These are phyloP conservation scores for Ophioninae sp. DNA, from an alignment of 2,888 invertebrate genomes.

Conservation along the genomic window DNA sequence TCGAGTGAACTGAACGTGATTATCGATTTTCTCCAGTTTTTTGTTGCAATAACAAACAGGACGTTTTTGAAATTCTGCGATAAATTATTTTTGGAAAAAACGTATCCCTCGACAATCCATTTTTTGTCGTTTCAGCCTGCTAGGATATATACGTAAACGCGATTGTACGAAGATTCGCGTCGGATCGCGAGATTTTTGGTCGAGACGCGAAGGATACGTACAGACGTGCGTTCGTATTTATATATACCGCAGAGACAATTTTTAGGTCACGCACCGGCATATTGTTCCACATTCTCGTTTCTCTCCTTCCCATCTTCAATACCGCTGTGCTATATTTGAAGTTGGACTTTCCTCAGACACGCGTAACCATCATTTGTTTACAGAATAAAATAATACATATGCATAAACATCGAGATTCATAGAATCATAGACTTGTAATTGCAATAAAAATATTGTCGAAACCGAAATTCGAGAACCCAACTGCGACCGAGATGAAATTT, in stretches of 20 bases:
- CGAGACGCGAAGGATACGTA: conserved; percentile 13
- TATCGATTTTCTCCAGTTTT: no score
- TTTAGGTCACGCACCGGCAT: conserved; percentile 70
- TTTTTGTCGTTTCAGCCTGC: conserved; percentile 7
- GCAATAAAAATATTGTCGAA: no score
- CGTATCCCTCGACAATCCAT: conserved; percentile 31
- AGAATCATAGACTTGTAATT: no score
- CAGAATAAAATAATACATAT: no score
- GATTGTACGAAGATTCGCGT: conserved; percentile 11
- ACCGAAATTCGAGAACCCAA: no score
- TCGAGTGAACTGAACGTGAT: no score
- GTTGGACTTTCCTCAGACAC: conserved; percentile 29
- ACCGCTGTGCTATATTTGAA: background rate
- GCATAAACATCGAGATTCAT: no score
- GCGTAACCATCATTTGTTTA: background rate
- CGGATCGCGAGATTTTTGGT: conserved; percentile 20
- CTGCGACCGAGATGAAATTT: no score
- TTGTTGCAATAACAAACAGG: no score
- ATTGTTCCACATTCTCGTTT: conserved; percentile 77
- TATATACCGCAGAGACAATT: conserved; percentile 41
- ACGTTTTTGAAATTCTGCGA: no score
- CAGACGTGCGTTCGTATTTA: background rate
- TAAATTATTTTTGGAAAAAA: no score
- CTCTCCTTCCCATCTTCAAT: conserved; percentile 49
- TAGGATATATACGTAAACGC: background rate